Base-by-base conservation (phyloP, 2,888 invertebrate genomes). In the Xanthia togata region DNA sequence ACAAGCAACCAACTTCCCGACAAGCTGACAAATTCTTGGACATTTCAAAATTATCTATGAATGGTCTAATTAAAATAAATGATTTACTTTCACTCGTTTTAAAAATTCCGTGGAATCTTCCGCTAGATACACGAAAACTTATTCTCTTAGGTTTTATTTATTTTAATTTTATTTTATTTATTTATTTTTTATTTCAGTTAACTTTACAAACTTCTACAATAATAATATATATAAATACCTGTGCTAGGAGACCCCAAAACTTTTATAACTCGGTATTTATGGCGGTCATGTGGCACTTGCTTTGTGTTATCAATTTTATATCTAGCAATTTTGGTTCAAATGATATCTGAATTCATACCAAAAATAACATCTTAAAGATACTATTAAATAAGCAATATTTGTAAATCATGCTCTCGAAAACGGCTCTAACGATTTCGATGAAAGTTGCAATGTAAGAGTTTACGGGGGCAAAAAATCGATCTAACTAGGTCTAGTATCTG, bases 51-150 rank as follows among this genome's bases (percentile, higher is more conserved):
- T 68, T 69, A 77, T 77, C 79, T 77, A 47, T 55, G 53, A 77
- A 77, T 62, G 14, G 62, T 62, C 20, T 77, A 77, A 77, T 77
- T 77, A 77, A 69, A 78, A 78, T 70, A 44, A 77, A 77, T 78
- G 70, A 23, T 78, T 69, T 4, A 38, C 11, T 78, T 78, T 68
- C 6, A 47, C 2, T 62, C 68, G 31, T 78, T 76, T 62, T 47
- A 68, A 69, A 17, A 76, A 31, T 59, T 6, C 14, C 38, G 41
- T 59, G 20, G 26, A 76, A 65, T 50, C 9, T 55, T 38, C 6
- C 26, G 31, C 23, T 17, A 20, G 38, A 31, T 38, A 23, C 9
- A 63, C 4, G 38, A 64, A 35, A 50, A 44, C 3, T 50, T 53
- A 35, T 44, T 50, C 20, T 50, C 6, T 50, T 26, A 38, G 9